Conservation (phyloP, 2,797 vertebrate genomes). For the Acanthopagrus latus region DNA sequence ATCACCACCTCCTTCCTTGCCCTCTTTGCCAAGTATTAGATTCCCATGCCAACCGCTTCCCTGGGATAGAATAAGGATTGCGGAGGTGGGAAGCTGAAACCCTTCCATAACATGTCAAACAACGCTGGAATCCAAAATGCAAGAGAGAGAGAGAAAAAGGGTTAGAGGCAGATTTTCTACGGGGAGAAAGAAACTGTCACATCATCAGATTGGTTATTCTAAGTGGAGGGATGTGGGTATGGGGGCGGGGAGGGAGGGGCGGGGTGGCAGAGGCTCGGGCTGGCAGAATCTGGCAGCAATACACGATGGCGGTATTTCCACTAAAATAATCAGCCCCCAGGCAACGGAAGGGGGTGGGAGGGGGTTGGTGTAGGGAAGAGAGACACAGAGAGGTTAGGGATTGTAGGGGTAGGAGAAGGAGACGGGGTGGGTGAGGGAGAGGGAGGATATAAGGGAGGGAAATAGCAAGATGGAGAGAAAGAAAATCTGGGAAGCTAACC, state of each 20-base stretch:
- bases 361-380: constrained; percentile 34
- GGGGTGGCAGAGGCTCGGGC: constrained; percentile 79
- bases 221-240: constrained; percentile 82
- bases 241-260: constrained; percentile 75
- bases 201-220: constrained; percentile 86
- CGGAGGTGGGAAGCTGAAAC: constrained; percentile 86
- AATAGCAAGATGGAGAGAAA: constrained; percentile 77
- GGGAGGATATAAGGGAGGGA: constrained; percentile 78
- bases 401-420: constrained; percentile 78
- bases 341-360: constrained; percentile 75
- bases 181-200: constrained; percentile 87
- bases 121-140: constrained; percentile 83
- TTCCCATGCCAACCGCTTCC: constrained; percentile 83
- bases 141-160: constrained; percentile 78
- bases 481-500: constrained; percentile 86
- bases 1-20: constrained; percentile 71
- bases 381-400: constrained; percentile 78
- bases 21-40: constrained; percentile 84
- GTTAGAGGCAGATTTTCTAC: constrained; percentile 84
- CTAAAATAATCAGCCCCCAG: constrained; percentile 86
- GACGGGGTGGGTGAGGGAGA: constrained; percentile 67
- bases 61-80: constrained; percentile 86
- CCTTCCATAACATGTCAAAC: constrained; percentile 87
- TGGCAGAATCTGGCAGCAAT: constrained; percentile 84
- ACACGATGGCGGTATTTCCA: constrained; percentile 81